Evolutionary conservation across 2,888 invertebrate genomes (phyloP).

Genomic region (Chloroclystis v-ata): DNA sequence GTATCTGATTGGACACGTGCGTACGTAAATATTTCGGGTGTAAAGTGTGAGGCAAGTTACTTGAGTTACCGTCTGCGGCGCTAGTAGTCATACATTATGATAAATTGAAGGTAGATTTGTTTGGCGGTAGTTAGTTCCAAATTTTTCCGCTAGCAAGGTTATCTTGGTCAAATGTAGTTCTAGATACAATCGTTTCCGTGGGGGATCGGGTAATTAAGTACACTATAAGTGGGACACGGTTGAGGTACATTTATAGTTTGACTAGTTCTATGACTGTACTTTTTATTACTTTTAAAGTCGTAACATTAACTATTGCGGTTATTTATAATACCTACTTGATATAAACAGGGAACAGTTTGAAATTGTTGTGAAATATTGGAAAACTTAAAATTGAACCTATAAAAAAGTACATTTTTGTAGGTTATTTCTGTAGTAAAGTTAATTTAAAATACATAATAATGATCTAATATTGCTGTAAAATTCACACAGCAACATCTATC

Average conservation of each 20-base stretch:
- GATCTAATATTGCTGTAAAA: too few species aligned
- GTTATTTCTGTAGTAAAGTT: too few species aligned
- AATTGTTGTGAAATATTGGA: too few species aligned
- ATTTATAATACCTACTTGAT: too few species aligned
- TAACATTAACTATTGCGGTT: too few species aligned
- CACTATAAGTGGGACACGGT: conserved; percentile 9
- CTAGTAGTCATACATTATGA: neutral
- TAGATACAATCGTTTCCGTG: conserved; percentile 14
- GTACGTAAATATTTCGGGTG: conserved; percentile 9
- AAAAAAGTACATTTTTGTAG: too few species aligned
- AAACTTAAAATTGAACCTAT: too few species aligned
- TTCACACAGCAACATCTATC: too few species aligned
- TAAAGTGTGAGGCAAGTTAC: neutral
- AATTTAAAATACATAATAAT: too few species aligned
- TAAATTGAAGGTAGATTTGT: neutral
- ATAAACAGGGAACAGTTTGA: too few species aligned
- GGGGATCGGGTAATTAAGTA: conserved; percentile 17
- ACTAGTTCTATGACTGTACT: neutral
- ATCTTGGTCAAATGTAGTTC: neutral
- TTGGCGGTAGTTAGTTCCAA: neutral
- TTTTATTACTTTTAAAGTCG: too few species aligned
- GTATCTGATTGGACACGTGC: conserved; percentile 19
- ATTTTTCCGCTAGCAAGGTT: neutral
- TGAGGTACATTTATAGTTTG: neutral
- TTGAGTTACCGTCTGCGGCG: neutral